Base-by-base conservation (phyloP, 2,888 invertebrate species). In the Rhagonycha fulva region DNA sequence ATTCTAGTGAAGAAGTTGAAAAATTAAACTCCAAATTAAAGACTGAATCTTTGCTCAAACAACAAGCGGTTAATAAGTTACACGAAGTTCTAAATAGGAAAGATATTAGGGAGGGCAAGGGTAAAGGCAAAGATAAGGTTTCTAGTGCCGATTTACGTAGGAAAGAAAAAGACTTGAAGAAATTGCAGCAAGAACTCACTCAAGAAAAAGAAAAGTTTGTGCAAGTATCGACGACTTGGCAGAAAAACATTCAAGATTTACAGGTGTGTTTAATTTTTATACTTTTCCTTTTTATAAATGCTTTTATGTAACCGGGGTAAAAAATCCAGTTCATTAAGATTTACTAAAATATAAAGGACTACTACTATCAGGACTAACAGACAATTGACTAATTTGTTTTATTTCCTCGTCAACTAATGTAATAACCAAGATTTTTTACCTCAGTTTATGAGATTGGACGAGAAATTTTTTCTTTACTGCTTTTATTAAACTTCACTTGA, bases 71-170 rank as follows among this genome's bases (percentile, higher is more conserved):
- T 80, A 97, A 98, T 88, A 99, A 99, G 87, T 90, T 99, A 80
- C 97, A 98, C 5, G 98, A 99, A 89, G 96, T 99, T 78, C 95
- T 99, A 95, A 97, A 98, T 87, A 93, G 98, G 85, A 97, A 95
- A 86, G 95, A 95, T 85, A 90, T 94, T 86, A 92, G 92, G 74
- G 92, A 93, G 68, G 91, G 92, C 32, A 86, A 86, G 30, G 92
- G 94, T 74, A 93, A 95, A 88, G 93, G 92, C 84, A 96, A 96
- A 89, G 93, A 92, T 86, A 95, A 95, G 89, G 92, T 93, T 85
- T 93, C 93, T 11, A 94, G 94, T 60, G 93, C 93, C 5, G 95
- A 96, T 86, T 86, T 95, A 80, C 90, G 94, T 81, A 94, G 96
- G 85, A 98, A 97, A 85, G 98, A 98, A 87, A 97, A 98, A 88